Evolutionary conservation across 1,140 invertebrate genomes (phyloP).

Genomic region (Agrypnia vestita): DNA sequence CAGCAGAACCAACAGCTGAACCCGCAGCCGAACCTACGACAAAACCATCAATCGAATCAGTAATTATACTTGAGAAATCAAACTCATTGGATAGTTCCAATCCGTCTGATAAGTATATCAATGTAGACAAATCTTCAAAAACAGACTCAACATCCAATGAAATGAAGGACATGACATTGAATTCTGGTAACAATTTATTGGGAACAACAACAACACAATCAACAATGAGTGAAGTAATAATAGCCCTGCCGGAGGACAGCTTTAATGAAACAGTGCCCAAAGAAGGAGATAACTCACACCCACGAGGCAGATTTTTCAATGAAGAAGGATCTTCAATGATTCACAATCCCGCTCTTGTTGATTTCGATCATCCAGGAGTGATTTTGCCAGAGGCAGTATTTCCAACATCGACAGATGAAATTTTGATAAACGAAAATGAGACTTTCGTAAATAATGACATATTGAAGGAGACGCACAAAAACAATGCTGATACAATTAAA

Average conservation of each 20-base stretch:
- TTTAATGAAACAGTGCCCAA: slow-evolving; percentile 7
- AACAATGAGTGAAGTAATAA: slow-evolving; percentile 15
- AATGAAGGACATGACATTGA: neutral
- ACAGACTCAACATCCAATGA: slow-evolving; percentile 49
- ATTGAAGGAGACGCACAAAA: neutral
- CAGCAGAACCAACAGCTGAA: slow-evolving; percentile 57
- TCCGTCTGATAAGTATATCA: neutral
- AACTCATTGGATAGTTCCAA: neutral
- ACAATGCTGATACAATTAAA: neutral
- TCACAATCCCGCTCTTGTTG: neutral
- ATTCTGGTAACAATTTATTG: neutral
- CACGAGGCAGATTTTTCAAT: slow-evolving; percentile 44
- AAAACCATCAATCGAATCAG: slow-evolving; percentile 45
- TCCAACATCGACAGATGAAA: slow-evolving; percentile 52
- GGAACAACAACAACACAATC: neutral
- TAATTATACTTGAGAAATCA: slow-evolving; percentile 9
- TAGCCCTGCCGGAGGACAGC: slow-evolving; percentile 25
- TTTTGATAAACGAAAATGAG: slow-evolving; percentile 50
- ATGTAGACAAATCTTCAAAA: neutral
- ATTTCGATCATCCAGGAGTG: slow-evolving; percentile 1
- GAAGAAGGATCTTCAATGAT: slow-evolving; percentile 34
- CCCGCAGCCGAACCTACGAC: slow-evolving; percentile 55
- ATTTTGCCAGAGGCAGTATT: slow-evolving; percentile 48
- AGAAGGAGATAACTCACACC: neutral
- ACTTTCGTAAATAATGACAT: neutral